Evolutionary conservation across 1,140 invertebrate species (phyloP).

Genomic region (Augochlora pura): DNA sequence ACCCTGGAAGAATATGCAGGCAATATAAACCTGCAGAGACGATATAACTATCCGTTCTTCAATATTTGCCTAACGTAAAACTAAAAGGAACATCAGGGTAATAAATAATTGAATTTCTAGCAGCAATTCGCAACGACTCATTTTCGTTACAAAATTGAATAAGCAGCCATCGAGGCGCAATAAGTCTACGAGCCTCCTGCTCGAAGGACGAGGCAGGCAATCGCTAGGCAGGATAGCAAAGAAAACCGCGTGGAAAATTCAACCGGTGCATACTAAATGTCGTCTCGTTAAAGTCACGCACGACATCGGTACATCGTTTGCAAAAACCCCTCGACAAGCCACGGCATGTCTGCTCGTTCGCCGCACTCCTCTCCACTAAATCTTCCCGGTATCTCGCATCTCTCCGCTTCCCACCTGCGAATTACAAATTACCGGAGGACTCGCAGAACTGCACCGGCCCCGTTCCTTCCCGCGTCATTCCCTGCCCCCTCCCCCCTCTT

Average conservation of each 20-base stretch:
- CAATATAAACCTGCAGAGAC: no score
- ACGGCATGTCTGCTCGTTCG: conserved; percentile 54
- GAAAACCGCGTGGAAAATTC: conserved; percentile 36
- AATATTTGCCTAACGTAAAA: no score
- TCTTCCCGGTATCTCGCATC: conserved; percentile 74
- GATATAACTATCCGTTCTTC: no score
- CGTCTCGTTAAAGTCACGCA: conserved; percentile 61
- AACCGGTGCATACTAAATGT: conserved; percentile 50
- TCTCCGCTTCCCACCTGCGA: conserved; percentile 75
- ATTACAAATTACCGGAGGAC: conserved; percentile 76
- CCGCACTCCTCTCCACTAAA: conserved; percentile 68
- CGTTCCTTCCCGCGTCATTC: conserved; percentile 29
- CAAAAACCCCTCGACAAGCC: conserved; percentile 59
- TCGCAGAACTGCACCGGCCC: conserved; percentile 67
- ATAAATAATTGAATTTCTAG: no score
- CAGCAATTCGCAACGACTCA: no score
- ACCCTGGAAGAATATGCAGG: no score
- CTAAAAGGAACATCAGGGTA: no score
- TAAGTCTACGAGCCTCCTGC: no score
- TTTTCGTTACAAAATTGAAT: no score
- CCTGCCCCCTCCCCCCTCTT: conserved; percentile 24
- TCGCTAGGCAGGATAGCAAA: background rate
- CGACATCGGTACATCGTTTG: conserved; percentile 60
- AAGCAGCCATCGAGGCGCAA: no score
- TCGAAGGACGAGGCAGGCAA: background rate